Evolutionary conservation across 2,888 invertebrate genomes (phyloP), one percentile per base, ranked within the genome.

Genomic region (Volucella bombylans): DNA sequence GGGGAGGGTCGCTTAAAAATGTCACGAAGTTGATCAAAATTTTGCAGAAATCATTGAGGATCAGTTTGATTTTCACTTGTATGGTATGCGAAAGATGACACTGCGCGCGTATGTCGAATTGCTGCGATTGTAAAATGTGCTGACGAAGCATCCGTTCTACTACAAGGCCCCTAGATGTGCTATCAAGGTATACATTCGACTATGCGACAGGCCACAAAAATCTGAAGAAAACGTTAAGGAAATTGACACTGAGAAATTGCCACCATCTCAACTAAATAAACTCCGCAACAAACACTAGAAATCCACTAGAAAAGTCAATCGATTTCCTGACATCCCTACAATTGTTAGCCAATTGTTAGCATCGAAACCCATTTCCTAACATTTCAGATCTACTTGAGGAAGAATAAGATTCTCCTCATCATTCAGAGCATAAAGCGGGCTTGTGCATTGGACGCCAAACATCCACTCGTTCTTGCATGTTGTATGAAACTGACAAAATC

Each of bases 41-140:
- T 99, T 99, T 93, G 96, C 97, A 0, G 99, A 99, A 92, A 99
- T 99, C 90, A 97, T 99, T 92, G 99, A 99, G 92, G 99, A 99
- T 93, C 99, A 99, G 93, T 99, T 99, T 93, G 99, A 99, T 93
- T 99, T 99, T 92, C 99, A 99, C 93, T 99, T 99, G 72, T 99
- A 99, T 93, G 99, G 99, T 91, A 97, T 99, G 96, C 94, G 99
- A 85, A 99, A 99, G 93, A 99, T 99, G 98, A 99, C 99, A 12
- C 93, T 99, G 65, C 95, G 99, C 59, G 97, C 99, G 52, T 99
- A 99, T 92, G 97, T 99, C 18, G 97, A 97, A 0, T 94, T 99
- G 61, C 93, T 99, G 88, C 94, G 99, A 87, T 92, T 99, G 87
- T 99, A 99, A 91, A 99, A 99, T 92, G 96, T 97, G 12, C 92